A percentile compares a stretch with the other conserved stretches of the same genome.
Conservation (phyloP, 2,888 invertebrate species). For the Cantharis rufa region DNA sequence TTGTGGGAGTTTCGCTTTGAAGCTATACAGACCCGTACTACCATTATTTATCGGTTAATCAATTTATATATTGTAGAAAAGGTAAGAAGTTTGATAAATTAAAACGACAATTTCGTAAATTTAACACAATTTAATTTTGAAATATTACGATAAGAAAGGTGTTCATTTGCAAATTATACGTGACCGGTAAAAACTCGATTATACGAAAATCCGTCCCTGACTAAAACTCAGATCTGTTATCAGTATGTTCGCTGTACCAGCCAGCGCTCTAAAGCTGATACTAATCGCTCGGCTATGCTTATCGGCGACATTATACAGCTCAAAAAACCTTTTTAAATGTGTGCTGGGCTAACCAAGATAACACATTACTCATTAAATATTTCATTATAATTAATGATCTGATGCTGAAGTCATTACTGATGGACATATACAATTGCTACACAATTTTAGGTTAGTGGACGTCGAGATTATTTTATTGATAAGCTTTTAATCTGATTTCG, state of each 20-base stretch:
- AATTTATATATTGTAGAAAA: background rate
- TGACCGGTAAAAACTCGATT: background rate
- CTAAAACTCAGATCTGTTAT: slow-evolving; percentile 26
- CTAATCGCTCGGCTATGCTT: slow-evolving; percentile 30
- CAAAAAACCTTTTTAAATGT: slow-evolving; percentile 37
- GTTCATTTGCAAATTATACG: background rate
- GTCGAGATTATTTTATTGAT: slow-evolving; percentile 22
- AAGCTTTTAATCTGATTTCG: slow-evolving; percentile 2
- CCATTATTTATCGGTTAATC: background rate
- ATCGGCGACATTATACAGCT: slow-evolving; percentile 33
- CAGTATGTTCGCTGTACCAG: slow-evolving; percentile 23
- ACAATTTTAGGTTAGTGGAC: slow-evolving; percentile 23
- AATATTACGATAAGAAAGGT: background rate
- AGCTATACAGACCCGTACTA: slow-evolving; percentile 17
- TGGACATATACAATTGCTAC: slow-evolving; percentile 33
- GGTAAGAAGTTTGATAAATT: background rate
- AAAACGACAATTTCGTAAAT: background rate
- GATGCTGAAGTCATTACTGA: slow-evolving; percentile 30
- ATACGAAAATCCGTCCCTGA: slow-evolving; percentile 15
- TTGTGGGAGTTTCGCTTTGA: slow-evolving; percentile 27
- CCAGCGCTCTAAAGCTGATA: slow-evolving; percentile 28
- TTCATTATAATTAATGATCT: slow-evolving; percentile 41
- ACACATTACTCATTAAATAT: slow-evolving; percentile 42
- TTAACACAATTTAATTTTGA: background rate
- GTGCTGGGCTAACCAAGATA: slow-evolving; percentile 36